Percentiles rank a stretch among this genome's conserved stretches.
Conservation (phyloP, 2,888 invertebrate species). For the Andrena bicolor region DNA sequence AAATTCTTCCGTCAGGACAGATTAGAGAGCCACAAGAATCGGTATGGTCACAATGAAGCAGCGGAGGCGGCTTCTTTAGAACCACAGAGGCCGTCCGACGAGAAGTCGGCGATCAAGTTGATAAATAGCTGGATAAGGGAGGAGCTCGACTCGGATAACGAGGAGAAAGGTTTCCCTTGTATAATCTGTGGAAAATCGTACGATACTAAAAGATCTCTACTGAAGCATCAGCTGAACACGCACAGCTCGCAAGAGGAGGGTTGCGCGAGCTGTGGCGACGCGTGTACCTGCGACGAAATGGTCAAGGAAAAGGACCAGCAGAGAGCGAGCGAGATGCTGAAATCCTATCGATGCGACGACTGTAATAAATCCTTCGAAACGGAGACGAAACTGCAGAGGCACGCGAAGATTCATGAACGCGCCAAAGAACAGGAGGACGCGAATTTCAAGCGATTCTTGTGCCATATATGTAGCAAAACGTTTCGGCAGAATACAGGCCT, state of each 20-base stretch:
- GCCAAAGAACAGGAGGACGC: conserved; percentile 76
- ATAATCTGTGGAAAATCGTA: conserved; percentile 78
- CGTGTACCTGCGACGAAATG: conserved; percentile 63
- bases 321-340: conserved; percentile 62
- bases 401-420: conserved; percentile 75
- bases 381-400: conserved; percentile 76
- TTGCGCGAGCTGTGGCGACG: conserved; percentile 54
- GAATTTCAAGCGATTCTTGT: conserved; percentile 80
- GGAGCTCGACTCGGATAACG: conserved; percentile 78
- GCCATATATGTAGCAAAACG: conserved; percentile 82
- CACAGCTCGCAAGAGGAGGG: conserved; percentile 63
- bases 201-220: conserved; percentile 76
- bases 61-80: conserved; percentile 54
- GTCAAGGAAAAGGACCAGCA: conserved; percentile 44
- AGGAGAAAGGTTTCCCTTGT: conserved; percentile 77
- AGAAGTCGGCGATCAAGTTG: conserved; percentile 76
- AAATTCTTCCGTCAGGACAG: conserved; percentile 75
- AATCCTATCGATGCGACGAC: conserved; percentile 72
- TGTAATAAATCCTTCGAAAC: conserved; percentile 78
- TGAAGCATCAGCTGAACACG: conserved; percentile 73
- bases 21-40: conserved; percentile 72
- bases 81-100: conserved; percentile 73
- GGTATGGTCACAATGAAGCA: conserved; percentile 68
- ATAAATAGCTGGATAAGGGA: conserved; percentile 80
- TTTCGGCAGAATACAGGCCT: conserved; percentile 81